Evolutionary conservation across 2,888 invertebrate species (phyloP).

Genomic region (Drosophila prolongata): DNA sequence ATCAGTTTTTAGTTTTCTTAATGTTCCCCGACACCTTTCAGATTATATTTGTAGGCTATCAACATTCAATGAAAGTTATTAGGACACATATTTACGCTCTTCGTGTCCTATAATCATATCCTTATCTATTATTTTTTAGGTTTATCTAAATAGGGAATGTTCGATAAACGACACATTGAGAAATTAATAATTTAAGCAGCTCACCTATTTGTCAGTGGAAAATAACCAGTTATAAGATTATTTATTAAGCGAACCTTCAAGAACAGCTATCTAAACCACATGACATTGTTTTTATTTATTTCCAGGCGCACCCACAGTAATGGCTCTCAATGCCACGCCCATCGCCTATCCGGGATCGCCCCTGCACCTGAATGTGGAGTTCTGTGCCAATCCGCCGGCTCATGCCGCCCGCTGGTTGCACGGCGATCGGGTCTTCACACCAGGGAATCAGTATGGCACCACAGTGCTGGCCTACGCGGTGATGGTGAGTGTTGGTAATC

Average conservation of each 20-base stretch:
- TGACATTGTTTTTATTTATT: slow-evolving; percentile 42
- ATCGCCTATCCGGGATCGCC: slow-evolving; percentile 89
- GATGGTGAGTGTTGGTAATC: slow-evolving; percentile 70
- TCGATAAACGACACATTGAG: no score
- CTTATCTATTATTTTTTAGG: no score
- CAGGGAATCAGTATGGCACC: slow-evolving; percentile 84
- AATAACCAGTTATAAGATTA: not conserved
- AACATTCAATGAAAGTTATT: no score
- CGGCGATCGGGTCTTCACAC: slow-evolving; percentile 84
- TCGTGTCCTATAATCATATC: no score
- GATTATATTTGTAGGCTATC: no score
- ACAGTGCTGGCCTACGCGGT: slow-evolving; percentile 84
- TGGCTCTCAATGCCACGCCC: slow-evolving; percentile 88
- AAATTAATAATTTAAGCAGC: no score
- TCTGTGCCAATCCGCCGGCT: slow-evolving; percentile 90
- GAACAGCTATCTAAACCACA: not conserved
- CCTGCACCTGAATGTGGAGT: slow-evolving; percentile 89
- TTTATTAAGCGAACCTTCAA: no score
- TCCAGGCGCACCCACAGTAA: slow-evolving; percentile 89
- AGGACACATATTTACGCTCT: no score
- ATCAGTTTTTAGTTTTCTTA: not conserved
- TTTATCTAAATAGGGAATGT: no score
- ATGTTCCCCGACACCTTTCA: no score
- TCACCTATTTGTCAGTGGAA: no score
- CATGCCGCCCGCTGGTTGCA: slow-evolving; percentile 85